Evolutionary conservation across 2,888 invertebrate species (phyloP), one percentile per base, ranked within the genome.

Genomic region (Drosophila fungiperda): DNA sequence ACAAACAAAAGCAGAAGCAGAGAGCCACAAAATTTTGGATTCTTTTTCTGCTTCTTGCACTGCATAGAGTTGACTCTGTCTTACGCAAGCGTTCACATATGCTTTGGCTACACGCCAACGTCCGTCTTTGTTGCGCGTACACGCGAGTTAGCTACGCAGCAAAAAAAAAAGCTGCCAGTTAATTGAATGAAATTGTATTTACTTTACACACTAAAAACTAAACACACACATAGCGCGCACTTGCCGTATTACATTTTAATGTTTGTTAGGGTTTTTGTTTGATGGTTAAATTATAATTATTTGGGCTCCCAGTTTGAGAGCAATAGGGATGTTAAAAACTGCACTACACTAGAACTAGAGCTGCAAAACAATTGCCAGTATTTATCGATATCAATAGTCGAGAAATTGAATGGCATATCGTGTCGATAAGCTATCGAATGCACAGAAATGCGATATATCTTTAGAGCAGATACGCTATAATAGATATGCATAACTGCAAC

Each of bases 1-100:
- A 84, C 89, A 84, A 85, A 89, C 84, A 85, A 82, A 82, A 84
- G 81, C 81, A 83, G 81, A 86, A 88, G 83, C 86, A 88, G 81
- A 70, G 76, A 80, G 86, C 87, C 82, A 83, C 83, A 79, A 87
- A 87, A 77, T 73, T 71, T 81, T 80, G 73, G 77, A 89, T 85
- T 89, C 88, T 85, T 85, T 85, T 84, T 82, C 83, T 80, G 80
- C 80, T 81, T 79, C 80, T 81, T 72, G 67, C 29, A 59, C 29
- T 64, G n/a, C 48, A 70, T 74, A 75, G 67, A 62, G 83, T 62
- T 61, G 73, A 63, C 83, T 77, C 77, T 72, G 64, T 80, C 82
- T 80, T 49, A 60, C 79, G 50, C 68, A 64, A 68, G 70, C 71
- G 68, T 72, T 67, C 67, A 52, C 76, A 80, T 68, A 76, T 80